A percentile compares a stretch with the other conserved stretches of the same genome.
These are phyloP conservation scores for Ctenosaura bakeri DNA, from an alignment of 2,797 vertebrate genomes.

Conservation along the genomic window DNA sequence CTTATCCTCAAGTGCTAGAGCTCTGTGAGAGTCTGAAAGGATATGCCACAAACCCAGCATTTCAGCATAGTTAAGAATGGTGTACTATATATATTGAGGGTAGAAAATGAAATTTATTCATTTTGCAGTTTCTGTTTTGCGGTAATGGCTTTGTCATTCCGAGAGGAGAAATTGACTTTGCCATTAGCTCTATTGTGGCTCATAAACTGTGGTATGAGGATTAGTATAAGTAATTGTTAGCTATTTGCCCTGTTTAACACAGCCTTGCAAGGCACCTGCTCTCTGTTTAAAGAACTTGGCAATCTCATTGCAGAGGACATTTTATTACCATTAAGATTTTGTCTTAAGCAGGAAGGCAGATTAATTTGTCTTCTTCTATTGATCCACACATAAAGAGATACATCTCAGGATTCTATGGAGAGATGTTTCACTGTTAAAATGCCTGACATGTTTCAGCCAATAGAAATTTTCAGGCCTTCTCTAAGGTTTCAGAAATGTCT, in stretches of 20 bases:
- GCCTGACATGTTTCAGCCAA: too few relatives aligned
- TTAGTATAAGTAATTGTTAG: not conserved
- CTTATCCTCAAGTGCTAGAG: not conserved
- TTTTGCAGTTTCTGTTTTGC: not conserved
- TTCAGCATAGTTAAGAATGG: not conserved
- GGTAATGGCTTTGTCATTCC: conserved; percentile 6
- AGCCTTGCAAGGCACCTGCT: not conserved
- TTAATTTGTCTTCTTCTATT: conserved; percentile 14
- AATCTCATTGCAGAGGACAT: not conserved
- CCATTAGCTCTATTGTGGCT: conserved; percentile 6
- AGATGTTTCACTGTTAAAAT: too few relatives aligned
- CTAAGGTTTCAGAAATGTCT: too few relatives aligned
- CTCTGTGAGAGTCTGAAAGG: not conserved
- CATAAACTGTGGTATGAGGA: not conserved
- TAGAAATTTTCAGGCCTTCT: too few relatives aligned
- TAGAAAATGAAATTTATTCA: not conserved
- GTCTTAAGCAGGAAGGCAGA: not conserved
- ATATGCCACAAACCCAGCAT: not conserved
- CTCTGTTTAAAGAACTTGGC: not conserved
- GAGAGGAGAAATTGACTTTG: not conserved
- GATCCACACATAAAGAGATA: too few relatives aligned
- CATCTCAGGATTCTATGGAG: too few relatives aligned
- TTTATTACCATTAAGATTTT: not conserved
- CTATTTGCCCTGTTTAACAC: not conserved
- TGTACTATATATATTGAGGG: not conserved